A percentile compares a stretch with the other conserved stretches of the same genome.
phyloP scores from a whole-genome alignment of 2,113 vertebrate species.

The Psephotus haematonotus region DNA sequence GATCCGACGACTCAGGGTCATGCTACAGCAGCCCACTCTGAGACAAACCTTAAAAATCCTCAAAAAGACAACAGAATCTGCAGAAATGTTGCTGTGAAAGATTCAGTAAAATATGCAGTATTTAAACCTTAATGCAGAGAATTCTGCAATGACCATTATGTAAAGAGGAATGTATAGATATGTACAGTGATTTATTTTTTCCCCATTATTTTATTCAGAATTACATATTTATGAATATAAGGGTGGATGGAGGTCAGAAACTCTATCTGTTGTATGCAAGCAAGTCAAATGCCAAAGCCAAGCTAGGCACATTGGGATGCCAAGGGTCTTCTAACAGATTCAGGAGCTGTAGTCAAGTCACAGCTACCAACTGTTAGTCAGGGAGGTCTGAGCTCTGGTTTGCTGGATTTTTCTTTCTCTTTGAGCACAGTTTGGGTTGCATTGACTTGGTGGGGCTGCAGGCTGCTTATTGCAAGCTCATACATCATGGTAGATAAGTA shows the following conservation, averaged over 20 bases:
- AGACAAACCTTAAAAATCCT: background rate
- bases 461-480: background rate
- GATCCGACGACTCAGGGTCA: background rate
- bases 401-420: background rate
- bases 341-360: background rate
- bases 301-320: background rate
- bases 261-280: background rate
- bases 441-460: background rate
- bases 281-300: background rate
- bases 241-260: background rate
- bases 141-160: background rate
- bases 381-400: background rate
- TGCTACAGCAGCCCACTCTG: background rate
- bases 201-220: background rate
- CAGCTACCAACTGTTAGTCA: background rate
- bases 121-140: background rate
- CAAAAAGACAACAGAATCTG: background rate
- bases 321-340: background rate
- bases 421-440: background rate
- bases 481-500: background rate
- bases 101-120: background rate
- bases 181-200: background rate
- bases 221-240: background rate
- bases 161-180: background rate
- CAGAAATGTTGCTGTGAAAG: background rate